Percentiles rank a stretch among this genome's conserved stretches.
These are phyloP conservation scores for Nomada flava DNA, from an alignment of 2,888 invertebrate genomes.

Conservation along the genomic window DNA sequence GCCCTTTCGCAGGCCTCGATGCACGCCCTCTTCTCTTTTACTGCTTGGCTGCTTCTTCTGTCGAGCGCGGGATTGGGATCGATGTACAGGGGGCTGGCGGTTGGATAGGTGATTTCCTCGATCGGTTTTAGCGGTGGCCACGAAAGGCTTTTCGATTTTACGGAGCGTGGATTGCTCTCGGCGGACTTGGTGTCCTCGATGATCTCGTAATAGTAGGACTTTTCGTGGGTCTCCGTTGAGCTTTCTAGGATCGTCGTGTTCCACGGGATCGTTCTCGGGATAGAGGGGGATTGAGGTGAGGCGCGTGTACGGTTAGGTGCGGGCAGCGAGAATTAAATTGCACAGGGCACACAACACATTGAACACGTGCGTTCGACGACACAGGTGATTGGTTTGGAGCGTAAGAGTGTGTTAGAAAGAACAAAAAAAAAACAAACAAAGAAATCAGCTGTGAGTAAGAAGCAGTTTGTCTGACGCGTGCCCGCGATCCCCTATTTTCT, in stretches of 20 bases:
- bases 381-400: slow-evolving; percentile 42
- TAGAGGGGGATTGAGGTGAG: neutral
- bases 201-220: slow-evolving; percentile 71
- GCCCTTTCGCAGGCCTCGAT: slow-evolving; percentile 72
- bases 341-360: slow-evolving; percentile 39
- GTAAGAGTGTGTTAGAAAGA: slow-evolving; percentile 79
- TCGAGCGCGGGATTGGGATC: slow-evolving; percentile 80
- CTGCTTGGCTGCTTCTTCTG: slow-evolving; percentile 71
- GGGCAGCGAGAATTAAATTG: slow-evolving; percentile 13
- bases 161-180: slow-evolving; percentile 68
- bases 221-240: slow-evolving; percentile 66
- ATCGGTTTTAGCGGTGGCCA: slow-evolving; percentile 81
- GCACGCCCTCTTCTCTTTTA: slow-evolving; percentile 76
- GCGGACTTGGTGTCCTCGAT: slow-evolving; percentile 56
- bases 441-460: slow-evolving; percentile 80
- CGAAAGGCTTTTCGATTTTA: slow-evolving; percentile 74
- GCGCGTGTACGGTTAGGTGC: slow-evolving; percentile 6
- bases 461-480: slow-evolving; percentile 76
- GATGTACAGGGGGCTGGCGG: slow-evolving; percentile 82
- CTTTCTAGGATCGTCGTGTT: slow-evolving; percentile 46
- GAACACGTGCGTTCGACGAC: slow-evolving; percentile 43
- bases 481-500: slow-evolving; percentile 57
- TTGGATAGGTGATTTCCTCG: slow-evolving; percentile 81
- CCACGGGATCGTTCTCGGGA: neutral
- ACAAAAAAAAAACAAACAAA: slow-evolving; percentile 78